Evolutionary conservation across 2,797 vertebrate genomes (phyloP), one percentile per base, ranked within the genome.

Genomic region (Ciconia nigra): DNA sequence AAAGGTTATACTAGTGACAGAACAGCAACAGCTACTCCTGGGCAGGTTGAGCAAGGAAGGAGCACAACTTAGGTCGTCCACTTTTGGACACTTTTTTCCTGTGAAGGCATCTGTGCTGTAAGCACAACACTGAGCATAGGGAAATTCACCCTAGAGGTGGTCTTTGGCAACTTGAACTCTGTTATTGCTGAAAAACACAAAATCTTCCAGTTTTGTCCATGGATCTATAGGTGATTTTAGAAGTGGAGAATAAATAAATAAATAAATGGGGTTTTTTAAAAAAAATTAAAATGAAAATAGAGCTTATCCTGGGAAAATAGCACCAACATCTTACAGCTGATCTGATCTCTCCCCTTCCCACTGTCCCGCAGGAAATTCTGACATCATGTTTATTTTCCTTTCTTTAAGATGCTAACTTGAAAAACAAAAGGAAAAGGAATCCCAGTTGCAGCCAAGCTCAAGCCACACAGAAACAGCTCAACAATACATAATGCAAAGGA

Each of bases 261-360:
- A 90, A 79, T 67, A 22, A 39, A 39, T 39, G 37, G 37, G 37
- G 10, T 37, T 39, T 39, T 39, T 39, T 37, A 35, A 47, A 77
- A 71, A 52, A 24, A 11, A 31, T 11, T 29, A 21, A 74, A 37
- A n/a, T 24, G 2, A 26, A 61, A 51, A 37, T 47, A 81, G 51
- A 96, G 41, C 28, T 55, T 66, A 91, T 97, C 90, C 91, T 98
- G 96, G 97, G 96, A 98, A 98, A 98, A 97, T 92, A 83, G 83
- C 73, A 95, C 65, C 89, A 91, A 78, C 82, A 74, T 59, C 90
- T 93, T 94, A 91, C 59, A 96, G 92, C 72, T 91, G 89, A 98
- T 97, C 92, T 93, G 92, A 97, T 97, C 89, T 95, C 69, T 92
- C 91, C 93, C 92, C 93, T 81, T 94, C 96, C 76, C 89, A 96